These are phyloP conservation scores for Daphoenositta chrysoptera DNA, from an alignment of 2,113 vertebrate species.

Conservation along the genomic window DNA sequence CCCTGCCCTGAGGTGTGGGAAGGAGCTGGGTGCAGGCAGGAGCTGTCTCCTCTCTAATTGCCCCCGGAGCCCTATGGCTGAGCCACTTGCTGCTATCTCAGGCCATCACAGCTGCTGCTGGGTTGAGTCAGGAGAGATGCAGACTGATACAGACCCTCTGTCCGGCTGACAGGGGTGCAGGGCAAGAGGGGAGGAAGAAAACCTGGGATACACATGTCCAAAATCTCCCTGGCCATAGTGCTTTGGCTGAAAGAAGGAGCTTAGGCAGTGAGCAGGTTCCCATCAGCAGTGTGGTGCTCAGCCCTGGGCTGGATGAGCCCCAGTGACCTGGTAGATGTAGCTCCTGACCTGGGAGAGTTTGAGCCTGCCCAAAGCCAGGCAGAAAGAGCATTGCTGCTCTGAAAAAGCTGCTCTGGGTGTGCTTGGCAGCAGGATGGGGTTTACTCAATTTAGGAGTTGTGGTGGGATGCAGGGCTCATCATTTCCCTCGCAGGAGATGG, in stretches of 20 bases:
- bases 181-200: background rate
- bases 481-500: background rate
- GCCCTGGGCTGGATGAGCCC: background rate
- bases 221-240: background rate
- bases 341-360: background rate
- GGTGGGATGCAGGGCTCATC: background rate
- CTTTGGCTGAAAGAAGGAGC: background rate
- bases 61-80: background rate
- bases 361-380: background rate
- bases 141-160: background rate
- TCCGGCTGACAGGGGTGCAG: background rate
- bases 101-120: background rate
- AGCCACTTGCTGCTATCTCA: background rate
- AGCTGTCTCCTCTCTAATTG: constrained; percentile 25
- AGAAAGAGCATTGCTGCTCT: background rate
- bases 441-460: background rate
- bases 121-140: constrained; percentile 7
- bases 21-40: background rate
- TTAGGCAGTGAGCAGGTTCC: background rate
- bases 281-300: background rate
- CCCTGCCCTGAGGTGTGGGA: background rate
- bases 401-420: background rate
- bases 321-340: background rate
- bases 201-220: fast-evolving
- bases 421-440: background rate